Percentiles rank a stretch among this genome's conserved stretches.
phyloP scores from a whole-genome alignment of 2,888 invertebrate genomes.

The Anagyrus pseudococci region DNA sequence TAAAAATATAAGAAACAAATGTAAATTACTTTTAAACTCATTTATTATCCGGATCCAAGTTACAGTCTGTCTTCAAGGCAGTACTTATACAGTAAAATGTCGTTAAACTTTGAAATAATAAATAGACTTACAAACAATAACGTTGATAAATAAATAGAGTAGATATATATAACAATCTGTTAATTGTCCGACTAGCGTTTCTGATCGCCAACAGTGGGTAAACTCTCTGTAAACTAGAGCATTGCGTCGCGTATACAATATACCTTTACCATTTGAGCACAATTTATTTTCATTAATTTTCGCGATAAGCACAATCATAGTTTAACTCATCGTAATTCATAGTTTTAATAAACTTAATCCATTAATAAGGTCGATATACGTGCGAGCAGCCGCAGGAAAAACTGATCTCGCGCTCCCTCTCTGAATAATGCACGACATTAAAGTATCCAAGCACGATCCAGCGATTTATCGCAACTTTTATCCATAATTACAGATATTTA shows the following conservation, averaged over 20 bases:
- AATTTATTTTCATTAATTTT: constrained; percentile 25
- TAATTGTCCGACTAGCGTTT: constrained; percentile 29
- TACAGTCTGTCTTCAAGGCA: constrained; percentile 55
- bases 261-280: constrained; percentile 38
- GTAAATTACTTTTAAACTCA: constrained; percentile 39
- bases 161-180: constrained; percentile 27
- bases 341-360: constrained; percentile 9
- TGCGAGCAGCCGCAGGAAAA: constrained; percentile 16
- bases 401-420: constrained; percentile 9
- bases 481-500: constrained; percentile 20
- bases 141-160: constrained; percentile 36
- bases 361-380: constrained; percentile 25
- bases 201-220: constrained; percentile 32
- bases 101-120: constrained; percentile 33
- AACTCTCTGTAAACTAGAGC: constrained; percentile 23
- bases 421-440: constrained; percentile 24
- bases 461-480: constrained; percentile 16
- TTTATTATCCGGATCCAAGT: constrained; percentile 55
- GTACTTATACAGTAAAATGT: constrained; percentile 52
- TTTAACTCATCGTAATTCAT: constrained; percentile 13
- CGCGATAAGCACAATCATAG: constrained; percentile 18
- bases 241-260: too few species aligned
- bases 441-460: constrained; percentile 30
- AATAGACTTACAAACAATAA: constrained; percentile 34
- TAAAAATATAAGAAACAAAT: neutral